Percentiles rank a stretch among this genome's conserved stretches.
phyloP scores from a whole-genome alignment of 1,140 invertebrate genomes.

The Drosophila quadrilineata region DNA sequence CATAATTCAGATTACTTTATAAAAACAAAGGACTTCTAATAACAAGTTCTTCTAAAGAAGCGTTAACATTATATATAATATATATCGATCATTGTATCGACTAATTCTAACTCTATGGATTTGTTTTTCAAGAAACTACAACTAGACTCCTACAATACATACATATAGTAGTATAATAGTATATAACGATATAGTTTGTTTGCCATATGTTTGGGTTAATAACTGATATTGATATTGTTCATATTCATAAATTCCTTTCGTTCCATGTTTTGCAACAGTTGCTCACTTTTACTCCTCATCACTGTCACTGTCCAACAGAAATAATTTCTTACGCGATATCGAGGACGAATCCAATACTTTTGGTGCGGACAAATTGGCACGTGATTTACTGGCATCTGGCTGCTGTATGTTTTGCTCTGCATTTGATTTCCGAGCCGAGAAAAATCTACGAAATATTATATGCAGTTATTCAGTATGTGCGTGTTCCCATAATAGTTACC shows the following conservation, averaged over 20 bases:
- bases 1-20: slow-evolving; percentile 50
- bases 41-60: slow-evolving; percentile 66
- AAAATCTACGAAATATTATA: slow-evolving; percentile 9
- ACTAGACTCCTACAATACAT: slow-evolving; percentile 34
- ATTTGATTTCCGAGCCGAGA: slow-evolving; percentile 13
- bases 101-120: slow-evolving; percentile 47
- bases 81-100: too few species aligned
- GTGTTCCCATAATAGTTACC: not conserved
- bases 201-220: slow-evolving; percentile 59
- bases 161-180: slow-evolving; percentile 7
- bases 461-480: not conserved
- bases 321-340: slow-evolving; percentile 62
- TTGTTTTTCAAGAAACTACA: slow-evolving; percentile 41
- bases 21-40: slow-evolving; percentile 56
- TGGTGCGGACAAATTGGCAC: slow-evolving; percentile 28
- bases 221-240: slow-evolving; percentile 41
- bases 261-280: slow-evolving; percentile 8
- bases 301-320: slow-evolving; percentile 53
- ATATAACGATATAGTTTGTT: slow-evolving; percentile 69
- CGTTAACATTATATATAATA: slow-evolving; percentile 73
- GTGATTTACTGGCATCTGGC: slow-evolving; percentile 20
- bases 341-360: slow-evolving; percentile 65
- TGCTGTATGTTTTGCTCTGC: slow-evolving; percentile 8
- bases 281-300: slow-evolving; percentile 39
- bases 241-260: slow-evolving; percentile 48